Evolutionary conservation across 2,888 invertebrate species (phyloP).

Genomic region (Trisateles emortualis): DNA sequence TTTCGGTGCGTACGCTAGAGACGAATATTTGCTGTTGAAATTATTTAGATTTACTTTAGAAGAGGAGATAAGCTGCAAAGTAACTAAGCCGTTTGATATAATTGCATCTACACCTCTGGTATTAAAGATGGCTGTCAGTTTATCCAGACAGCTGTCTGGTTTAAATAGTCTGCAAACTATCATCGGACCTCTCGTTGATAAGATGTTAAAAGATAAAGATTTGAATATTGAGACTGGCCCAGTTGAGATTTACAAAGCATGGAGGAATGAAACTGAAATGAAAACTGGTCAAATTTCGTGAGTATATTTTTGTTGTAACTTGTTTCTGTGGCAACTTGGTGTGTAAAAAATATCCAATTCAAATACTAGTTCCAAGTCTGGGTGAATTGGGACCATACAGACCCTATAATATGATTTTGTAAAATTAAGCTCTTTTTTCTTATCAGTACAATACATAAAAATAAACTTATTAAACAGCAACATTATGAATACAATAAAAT

Average conservation of each 20-base stretch:
- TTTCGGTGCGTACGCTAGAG: constrained; percentile 91
- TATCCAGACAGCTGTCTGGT: constrained; percentile 90
- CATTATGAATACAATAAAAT: no score
- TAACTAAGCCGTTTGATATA: constrained; percentile 90
- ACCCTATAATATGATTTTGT: no score
- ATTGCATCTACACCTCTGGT: constrained; percentile 91
- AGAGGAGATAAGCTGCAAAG: constrained; percentile 91
- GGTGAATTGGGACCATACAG: no score
- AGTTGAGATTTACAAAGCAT: constrained; percentile 92
- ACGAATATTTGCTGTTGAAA: constrained; percentile 91
- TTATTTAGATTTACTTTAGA: constrained; percentile 90
- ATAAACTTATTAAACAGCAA: no score
- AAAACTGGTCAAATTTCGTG: constrained; percentile 90
- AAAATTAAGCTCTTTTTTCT: no score
- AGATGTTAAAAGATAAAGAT: constrained; percentile 88
- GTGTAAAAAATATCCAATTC: no score
- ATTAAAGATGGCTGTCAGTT: constrained; percentile 91
- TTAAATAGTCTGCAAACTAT: constrained; percentile 89
- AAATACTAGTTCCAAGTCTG: no score
- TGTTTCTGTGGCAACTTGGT: no score
- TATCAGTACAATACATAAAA: no score
- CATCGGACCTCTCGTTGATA: constrained; percentile 90
- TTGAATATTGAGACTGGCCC: constrained; percentile 92
- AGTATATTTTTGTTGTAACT: constrained; percentile 62
- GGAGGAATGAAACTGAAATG: constrained; percentile 92